phyloP scores from a whole-genome alignment of 2,888 invertebrate species.

The Limenitis camilla region DNA sequence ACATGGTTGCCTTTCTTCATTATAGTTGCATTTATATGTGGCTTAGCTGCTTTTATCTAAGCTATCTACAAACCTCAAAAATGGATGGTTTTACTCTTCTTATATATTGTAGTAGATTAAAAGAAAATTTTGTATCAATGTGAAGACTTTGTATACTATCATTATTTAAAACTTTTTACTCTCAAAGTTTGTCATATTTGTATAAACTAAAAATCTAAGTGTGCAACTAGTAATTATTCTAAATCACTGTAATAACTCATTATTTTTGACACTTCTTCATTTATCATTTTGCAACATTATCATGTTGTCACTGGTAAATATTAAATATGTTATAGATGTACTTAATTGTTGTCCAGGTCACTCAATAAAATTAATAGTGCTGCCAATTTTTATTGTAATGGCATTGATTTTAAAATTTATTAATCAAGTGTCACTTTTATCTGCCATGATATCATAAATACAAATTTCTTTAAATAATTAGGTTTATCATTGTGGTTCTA shows the following conservation, averaged over 20 bases:
- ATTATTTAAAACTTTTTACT: neutral
- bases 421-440: too few species aligned
- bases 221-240: neutral
- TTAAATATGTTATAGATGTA: too few species aligned
- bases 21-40: constrained; percentile 57
- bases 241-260: neutral
- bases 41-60: constrained; percentile 49
- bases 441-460: too few species aligned
- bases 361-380: too few species aligned
- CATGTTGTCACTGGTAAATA: too few species aligned
- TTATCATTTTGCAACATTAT: too few species aligned
- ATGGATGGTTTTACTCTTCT: neutral
- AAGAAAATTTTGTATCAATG: neutral
- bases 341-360: too few species aligned
- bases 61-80: neutral
- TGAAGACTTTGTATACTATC: constrained; percentile 1
- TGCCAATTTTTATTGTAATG: too few species aligned
- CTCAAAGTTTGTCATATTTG: neutral
- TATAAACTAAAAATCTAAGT: neutral
- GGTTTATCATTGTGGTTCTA: too few species aligned
- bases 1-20: constrained; percentile 88
- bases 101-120: neutral
- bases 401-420: too few species aligned
- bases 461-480: too few species aligned
- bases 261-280: too few species aligned